These are phyloP conservation scores for Trichogramma dendrolimi DNA, from an alignment of 2,888 invertebrate genomes.

Conservation along the genomic window DNA sequence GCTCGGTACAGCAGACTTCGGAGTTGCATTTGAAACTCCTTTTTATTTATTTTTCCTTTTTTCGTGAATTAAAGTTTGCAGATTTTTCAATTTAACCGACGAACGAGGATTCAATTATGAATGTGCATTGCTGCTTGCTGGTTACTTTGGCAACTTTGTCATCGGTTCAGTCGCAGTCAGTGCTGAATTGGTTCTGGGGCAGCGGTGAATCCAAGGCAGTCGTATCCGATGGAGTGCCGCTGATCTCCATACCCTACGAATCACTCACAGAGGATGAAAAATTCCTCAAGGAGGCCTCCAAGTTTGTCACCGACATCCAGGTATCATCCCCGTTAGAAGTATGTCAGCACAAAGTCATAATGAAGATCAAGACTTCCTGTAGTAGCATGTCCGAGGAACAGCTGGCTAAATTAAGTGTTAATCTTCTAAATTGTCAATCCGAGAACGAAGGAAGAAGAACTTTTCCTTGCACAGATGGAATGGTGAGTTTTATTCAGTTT, in stretches of 20 bases:
- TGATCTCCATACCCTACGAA: constrained; percentile 46
- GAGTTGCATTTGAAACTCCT: no score
- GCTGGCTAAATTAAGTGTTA: constrained; percentile 63
- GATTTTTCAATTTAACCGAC: no score
- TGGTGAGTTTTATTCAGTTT: constrained; percentile 51
- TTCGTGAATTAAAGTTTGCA: no score
- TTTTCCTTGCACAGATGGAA: constrained; percentile 60
- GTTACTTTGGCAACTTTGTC: neutral
- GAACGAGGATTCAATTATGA: no score
- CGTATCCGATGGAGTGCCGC: constrained; percentile 41
- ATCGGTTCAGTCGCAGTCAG: constrained; percentile 30
- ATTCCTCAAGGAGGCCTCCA: constrained; percentile 61
- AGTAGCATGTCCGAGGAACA: constrained; percentile 62
- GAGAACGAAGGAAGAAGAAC: constrained; percentile 59
- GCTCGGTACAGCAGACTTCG: no score
- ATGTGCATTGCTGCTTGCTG: no score
- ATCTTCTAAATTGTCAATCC: constrained; percentile 66
- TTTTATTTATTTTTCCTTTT: no score
- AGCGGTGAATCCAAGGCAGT: constrained; percentile 31
- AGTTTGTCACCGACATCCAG: constrained; percentile 55
- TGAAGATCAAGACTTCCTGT: constrained; percentile 60
- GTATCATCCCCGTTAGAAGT: constrained; percentile 59
- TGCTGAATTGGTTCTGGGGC: constrained; percentile 47
- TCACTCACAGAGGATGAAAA: constrained; percentile 57
- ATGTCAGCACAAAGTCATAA: constrained; percentile 65